phyloP scores from a whole-genome alignment of 2,888 invertebrate genomes.

The Coelogynopora nodosa region DNA sequence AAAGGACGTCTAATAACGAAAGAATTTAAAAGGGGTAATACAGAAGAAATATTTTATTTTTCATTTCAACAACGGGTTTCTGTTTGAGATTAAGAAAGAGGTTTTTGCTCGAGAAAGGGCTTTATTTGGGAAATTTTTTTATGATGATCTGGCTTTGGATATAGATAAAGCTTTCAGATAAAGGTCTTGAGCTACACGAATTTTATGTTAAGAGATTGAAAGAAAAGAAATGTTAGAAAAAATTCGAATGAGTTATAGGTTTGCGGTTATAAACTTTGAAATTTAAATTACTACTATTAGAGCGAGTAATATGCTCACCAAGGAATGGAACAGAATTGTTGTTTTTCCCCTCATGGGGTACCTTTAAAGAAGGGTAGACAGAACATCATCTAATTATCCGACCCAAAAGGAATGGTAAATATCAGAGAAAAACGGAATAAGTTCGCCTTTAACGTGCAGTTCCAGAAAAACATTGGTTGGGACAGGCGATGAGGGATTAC shows the following conservation, averaged over 20 bases:
- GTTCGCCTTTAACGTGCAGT: background rate
- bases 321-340: no score
- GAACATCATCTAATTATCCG: background rate
- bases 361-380: background rate
- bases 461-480: conserved; percentile 12
- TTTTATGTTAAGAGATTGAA: background rate
- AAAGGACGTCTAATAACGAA: background rate
- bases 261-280: background rate
- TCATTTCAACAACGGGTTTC: background rate
- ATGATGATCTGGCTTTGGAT: background rate
- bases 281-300: no score
- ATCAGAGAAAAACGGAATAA: background rate
- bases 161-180: background rate
- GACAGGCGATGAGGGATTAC: background rate
- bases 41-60: background rate
- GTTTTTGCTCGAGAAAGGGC: background rate
- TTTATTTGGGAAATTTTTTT: no score
- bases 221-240: background rate
- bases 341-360: no score
- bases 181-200: background rate
- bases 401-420: background rate
- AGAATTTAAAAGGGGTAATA: background rate
- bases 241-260: background rate
- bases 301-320: no score
- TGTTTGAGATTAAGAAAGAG: background rate